Base-by-base conservation (phyloP, 2,113 vertebrate species). In the Pterocles orientalis region DNA sequence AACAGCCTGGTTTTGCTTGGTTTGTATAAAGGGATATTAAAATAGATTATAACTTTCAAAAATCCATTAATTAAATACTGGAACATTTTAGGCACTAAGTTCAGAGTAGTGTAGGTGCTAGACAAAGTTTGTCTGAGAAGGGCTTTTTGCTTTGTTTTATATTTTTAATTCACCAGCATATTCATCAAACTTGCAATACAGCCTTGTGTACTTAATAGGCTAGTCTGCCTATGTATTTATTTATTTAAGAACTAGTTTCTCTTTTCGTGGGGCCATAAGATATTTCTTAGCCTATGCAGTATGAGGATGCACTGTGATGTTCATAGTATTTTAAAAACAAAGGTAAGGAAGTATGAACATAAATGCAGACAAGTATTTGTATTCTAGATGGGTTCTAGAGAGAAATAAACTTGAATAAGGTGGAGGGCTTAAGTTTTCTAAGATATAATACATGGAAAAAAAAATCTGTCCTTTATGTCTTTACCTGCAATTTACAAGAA, bases 31-130 rank as follows among this genome's bases (percentile, higher is more conserved):
- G 48, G 31, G 56, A 11, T 79, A 77, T 84, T 83, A 82, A 88
- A 95, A 83, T 41, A 91, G 71, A 79, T 3, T 51, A 33, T 61
- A 75, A 78, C 6, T 94, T 95, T 93, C 43, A 95, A 72, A 96
- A 97, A 95, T 70, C 18, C 16, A 34, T 91, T 83, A 76, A 43
- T 79, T 73, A 82, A 79, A 89, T 82, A 90, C 36, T 9, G n/a
- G 41, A 62, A n/a, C 47, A 64, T 87, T 91, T 97, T 89, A 62
- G 25, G 24, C 39, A 23, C 4, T 65, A 79, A 68, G 57, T 94
- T 92, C 43, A 61, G 70, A 87, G n/a, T 29, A 51, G 7, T 41
- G 18, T 58, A 56, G 28, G 18, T 65, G 26, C 24, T 85, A 76
- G 65, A 39, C 17, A 79, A 92, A 70, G 10, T 36, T 92, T 18